phyloP scores from a whole-genome alignment of 2,797 vertebrate species.

The Antennarius maculatus region DNA sequence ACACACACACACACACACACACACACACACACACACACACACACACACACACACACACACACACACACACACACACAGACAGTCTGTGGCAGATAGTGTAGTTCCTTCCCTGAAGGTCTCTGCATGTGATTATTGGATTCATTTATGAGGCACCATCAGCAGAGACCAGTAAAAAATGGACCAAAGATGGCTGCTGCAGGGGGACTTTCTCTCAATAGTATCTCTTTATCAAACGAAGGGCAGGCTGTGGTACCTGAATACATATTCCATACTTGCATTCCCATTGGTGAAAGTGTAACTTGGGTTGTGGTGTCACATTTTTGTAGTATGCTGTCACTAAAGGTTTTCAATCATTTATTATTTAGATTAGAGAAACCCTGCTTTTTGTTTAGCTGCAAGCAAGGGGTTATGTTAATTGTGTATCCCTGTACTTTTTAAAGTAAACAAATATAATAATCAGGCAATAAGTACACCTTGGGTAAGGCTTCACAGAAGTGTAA shows the following conservation, averaged over 20 bases:
- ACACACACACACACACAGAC: conserved; percentile 23
- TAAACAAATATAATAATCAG: neutral
- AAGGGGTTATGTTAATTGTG: conserved; percentile 5
- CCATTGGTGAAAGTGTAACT: conserved; percentile 10
- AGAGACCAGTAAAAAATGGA: conserved; percentile 71
- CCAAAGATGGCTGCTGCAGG: conserved; percentile 64
- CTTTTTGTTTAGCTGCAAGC: neutral
- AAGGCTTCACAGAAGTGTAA: neutral
- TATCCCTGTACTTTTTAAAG: neutral
- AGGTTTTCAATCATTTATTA: conserved; percentile 4
- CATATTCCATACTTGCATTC: conserved; percentile 54
- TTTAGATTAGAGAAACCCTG: neutral
- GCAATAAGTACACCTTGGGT: neutral
- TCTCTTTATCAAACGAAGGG: conserved; percentile 63
- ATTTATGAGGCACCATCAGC: conserved; percentile 74
- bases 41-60: conserved; percentile 25
- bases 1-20: conserved; percentile 32
- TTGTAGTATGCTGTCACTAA: conserved; percentile 11
- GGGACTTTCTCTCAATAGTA: conserved; percentile 52
- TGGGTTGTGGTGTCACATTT: conserved; percentile 28
- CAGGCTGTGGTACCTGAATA: conserved; percentile 45
- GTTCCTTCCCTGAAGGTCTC: conserved; percentile 70
- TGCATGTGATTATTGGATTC: conserved; percentile 77
- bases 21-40: conserved; percentile 18
- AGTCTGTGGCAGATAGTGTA: conserved; percentile 56